Evolutionary conservation across 2,888 invertebrate species (phyloP), one percentile per base, ranked within the genome.

Genomic region (Micoletzkya japonica): DNA sequence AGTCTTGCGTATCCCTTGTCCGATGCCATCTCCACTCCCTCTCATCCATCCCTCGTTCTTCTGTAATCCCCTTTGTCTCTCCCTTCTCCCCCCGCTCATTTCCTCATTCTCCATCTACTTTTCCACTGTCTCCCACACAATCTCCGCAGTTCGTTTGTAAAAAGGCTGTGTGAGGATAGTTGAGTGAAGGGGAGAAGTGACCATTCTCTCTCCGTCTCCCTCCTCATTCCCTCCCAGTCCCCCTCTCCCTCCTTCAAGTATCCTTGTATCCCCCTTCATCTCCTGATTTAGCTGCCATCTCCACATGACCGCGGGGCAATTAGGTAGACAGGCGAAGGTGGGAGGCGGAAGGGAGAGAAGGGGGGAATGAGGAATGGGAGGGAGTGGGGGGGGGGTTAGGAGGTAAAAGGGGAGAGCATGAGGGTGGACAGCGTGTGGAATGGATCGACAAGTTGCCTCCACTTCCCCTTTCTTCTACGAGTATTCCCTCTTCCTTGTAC

Each of bases 151-250:
- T n/a, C n/a, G n/a, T n/a, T n/a, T n/a, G n/a, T n/a, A n/a, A n/a
- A n/a, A n/a, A n/a, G n/a, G n/a, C n/a, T n/a, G n/a, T n/a, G 52
- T 34, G 57, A 57, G 57, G 32, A 34, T 34, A 57, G 36, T 57
- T 34, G 36, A 20, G 34, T 34, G 10, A 32, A 32, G 7, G 6
- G 2, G 30, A 37, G 32, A 37, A 59, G 36, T 37, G 58, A 59
- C 37, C n/a, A 14, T 34, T 32, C 14, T 34, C 34, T n/a, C 57
- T 2, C 24, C n/a, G n/a, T n/a, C 20, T 26, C 26, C 36, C 4
- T 34, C 37, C 2, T 37, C 60, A 6, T 49, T 44, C n/a, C 32
- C 39, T 60, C 60, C 57, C n/a, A 20, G 10, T 39, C 60, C 60
- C 60, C 57, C n/a, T n/a, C 28, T 39, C 60, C 60, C 20, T 17